Percentiles rank a stretch among this genome's conserved stretches.
phyloP scores from a whole-genome alignment of 37 sponge, comb jelly and placozoan species.

The Halichondria panicea region DNA sequence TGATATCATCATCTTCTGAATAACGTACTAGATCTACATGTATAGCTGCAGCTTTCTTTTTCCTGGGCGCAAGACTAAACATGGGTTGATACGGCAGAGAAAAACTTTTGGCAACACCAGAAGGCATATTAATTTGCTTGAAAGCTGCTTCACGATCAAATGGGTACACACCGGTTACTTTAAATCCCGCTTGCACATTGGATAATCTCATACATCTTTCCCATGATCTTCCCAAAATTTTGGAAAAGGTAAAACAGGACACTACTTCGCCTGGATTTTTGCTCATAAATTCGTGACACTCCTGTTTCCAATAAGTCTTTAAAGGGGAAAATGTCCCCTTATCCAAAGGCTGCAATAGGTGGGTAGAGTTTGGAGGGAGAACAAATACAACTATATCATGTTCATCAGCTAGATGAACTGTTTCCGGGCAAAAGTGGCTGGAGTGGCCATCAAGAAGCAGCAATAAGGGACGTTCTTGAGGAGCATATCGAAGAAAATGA shows the following conservation, averaged over 20 bases:
- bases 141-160: neutral
- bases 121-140: too few relatives aligned
- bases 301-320: constrained; percentile 14
- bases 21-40: too few relatives aligned
- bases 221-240: constrained; percentile 1
- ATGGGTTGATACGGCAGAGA: too few relatives aligned
- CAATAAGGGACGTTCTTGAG: constrained; percentile 16
- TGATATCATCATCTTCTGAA: too few relatives aligned
- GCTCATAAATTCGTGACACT: neutral
- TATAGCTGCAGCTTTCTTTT: too few relatives aligned
- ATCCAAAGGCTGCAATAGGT: constrained; percentile 52
- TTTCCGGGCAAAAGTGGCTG: constrained; percentile 1
- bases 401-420: constrained; percentile 10
- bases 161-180: neutral
- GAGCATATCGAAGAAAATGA: constrained; percentile 25
- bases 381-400: constrained; percentile 14
- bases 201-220: neutral
- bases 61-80: too few relatives aligned
- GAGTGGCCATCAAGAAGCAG: constrained; percentile 39
- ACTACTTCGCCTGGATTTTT: constrained; percentile 21
- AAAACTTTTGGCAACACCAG: too few relatives aligned
- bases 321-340: constrained; percentile 10
- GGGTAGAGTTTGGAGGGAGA: constrained; percentile 46
- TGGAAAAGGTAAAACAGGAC: constrained; percentile 34
- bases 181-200: constrained; percentile 1